phyloP scores from a whole-genome alignment of 2,113 vertebrate genomes.

The Caranx ignobilis region DNA sequence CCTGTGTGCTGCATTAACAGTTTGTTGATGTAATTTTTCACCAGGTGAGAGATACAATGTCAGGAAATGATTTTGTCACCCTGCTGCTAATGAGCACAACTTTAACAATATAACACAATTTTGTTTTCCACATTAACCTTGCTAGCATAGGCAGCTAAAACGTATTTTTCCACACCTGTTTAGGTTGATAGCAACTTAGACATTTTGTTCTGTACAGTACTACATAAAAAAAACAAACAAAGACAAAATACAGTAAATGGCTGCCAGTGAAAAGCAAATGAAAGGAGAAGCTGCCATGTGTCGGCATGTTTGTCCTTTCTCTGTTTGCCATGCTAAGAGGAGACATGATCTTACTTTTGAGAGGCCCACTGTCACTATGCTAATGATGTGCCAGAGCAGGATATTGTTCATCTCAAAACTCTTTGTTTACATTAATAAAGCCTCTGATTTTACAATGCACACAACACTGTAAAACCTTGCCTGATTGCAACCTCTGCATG shows the following conservation, averaged over 20 bases:
- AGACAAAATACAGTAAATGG: too few species aligned
- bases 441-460: conserved; percentile 21
- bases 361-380: neutral
- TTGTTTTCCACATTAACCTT: neutral
- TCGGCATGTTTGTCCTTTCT: neutral
- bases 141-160: neutral
- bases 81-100: too few species aligned
- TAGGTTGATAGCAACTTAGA: too few species aligned
- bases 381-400: conserved; percentile 1
- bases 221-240: too few species aligned
- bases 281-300: too few species aligned
- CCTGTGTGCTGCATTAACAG: too few species aligned
- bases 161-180: neutral
- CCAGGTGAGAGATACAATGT: too few species aligned
- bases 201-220: too few species aligned
- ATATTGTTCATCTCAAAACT: neutral
- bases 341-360: conserved; percentile 5
- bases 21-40: too few species aligned
- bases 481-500: conserved; percentile 4
- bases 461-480: conserved; percentile 8
- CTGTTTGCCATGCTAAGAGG: neutral
- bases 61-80: too few species aligned
- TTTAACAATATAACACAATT: too few species aligned
- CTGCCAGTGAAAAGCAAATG: too few species aligned
- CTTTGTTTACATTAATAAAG: conserved; percentile 43